Percentiles rank a stretch among this genome's conserved stretches.
Evolutionary conservation across 2,113 vertebrate genomes (phyloP).

Genomic region (Amia ocellicauda): DNA sequence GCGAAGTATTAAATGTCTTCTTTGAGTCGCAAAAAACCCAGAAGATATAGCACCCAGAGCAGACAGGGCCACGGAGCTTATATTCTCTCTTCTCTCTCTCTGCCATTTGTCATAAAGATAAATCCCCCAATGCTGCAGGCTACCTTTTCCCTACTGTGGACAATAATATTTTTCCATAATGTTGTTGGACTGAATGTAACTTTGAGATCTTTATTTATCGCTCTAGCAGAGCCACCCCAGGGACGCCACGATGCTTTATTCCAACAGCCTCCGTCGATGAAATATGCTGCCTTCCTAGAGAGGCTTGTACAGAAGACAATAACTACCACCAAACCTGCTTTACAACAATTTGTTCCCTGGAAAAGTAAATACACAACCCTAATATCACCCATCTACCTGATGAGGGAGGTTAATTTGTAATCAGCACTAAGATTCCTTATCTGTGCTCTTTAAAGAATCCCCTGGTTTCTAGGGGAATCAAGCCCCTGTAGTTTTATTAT

Average conservation of each 20-base stretch:
- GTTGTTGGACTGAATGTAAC: conserved; percentile 17
- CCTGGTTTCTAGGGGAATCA: too few species aligned
- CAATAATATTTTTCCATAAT: conserved; percentile 17
- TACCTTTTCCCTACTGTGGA: conserved; percentile 11
- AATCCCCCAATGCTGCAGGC: conserved; percentile 28
- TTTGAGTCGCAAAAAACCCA: too few species aligned
- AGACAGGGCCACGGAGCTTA: too few species aligned
- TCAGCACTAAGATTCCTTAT: too few species aligned
- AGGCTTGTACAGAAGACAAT: not conserved
- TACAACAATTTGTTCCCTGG: not conserved
- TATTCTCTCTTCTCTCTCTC: not conserved
- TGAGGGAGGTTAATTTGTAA: too few species aligned
- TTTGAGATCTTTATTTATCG: conserved; percentile 19
- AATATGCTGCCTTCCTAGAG: not conserved
- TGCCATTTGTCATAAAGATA: conserved; percentile 39
- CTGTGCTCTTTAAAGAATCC: too few species aligned
- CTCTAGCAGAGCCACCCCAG: not conserved
- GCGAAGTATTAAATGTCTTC: too few species aligned
- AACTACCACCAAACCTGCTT: not conserved
- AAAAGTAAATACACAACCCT: too few species aligned
- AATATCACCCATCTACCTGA: too few species aligned
- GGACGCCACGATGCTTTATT: not conserved
- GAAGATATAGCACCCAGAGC: too few species aligned
- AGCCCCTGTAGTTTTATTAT: too few species aligned
- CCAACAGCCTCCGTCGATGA: not conserved